Conservation (phyloP, 2,113 vertebrate species). For the Lates calcarifer region DNA sequence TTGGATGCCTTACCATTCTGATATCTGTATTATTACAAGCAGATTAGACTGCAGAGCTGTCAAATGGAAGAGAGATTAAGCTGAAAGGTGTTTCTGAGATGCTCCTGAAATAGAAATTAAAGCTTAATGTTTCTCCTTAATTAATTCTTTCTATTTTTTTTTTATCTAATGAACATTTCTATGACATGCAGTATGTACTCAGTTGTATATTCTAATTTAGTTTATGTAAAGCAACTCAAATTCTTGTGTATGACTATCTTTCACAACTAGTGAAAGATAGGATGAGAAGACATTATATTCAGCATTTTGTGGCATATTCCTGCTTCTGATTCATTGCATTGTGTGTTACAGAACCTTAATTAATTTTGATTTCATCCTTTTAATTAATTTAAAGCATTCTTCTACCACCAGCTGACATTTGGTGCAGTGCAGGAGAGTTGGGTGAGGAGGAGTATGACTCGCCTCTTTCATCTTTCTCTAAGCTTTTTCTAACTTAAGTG, state of each 20-base stretch:
- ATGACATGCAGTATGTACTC: too few species aligned
- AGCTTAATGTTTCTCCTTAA: too few species aligned
- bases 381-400: neutral
- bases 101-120: too few species aligned
- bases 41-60: too few species aligned
- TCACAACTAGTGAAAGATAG: neutral
- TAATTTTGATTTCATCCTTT: neutral
- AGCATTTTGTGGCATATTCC: neutral
- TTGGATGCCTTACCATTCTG: too few species aligned
- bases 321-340: neutral
- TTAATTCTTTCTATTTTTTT: neutral
- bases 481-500: neutral
- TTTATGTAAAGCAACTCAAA: neutral
- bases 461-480: constrained; percentile 25
- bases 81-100: neutral
- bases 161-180: too few species aligned
- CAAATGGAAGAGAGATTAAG: neutral
- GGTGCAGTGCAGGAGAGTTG: neutral
- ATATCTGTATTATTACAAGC: too few species aligned
- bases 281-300: neutral
- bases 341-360: neutral
- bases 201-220: too few species aligned
- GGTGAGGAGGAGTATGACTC: neutral
- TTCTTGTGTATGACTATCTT: neutral
- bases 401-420: neutral